Conservation (phyloP, 2,113 vertebrate genomes). For the Oncorhynchus kisutch region DNA sequence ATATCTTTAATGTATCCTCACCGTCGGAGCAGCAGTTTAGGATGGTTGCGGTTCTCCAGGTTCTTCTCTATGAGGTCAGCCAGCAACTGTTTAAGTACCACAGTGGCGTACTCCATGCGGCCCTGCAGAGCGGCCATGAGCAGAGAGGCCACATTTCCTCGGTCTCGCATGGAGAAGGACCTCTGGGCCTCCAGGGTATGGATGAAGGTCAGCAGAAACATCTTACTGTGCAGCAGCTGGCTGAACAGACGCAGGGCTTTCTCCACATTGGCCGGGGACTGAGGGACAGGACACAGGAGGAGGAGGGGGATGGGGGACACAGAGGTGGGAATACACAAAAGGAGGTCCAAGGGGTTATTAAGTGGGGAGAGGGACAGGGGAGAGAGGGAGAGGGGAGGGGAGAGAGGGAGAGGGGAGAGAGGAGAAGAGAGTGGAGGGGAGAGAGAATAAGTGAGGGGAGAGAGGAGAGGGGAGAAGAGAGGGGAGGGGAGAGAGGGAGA, state of each 20-base stretch:
- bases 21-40: conserved; percentile 86
- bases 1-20: conserved; percentile 30
- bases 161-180: conserved; percentile 89
- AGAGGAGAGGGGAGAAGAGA: too few relatives aligned
- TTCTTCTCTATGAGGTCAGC: conserved; percentile 91
- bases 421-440: too few relatives aligned
- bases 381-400: too few relatives aligned
- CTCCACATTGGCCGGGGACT: conserved; percentile 86
- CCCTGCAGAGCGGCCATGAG: conserved; percentile 89
- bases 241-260: conserved; percentile 87
- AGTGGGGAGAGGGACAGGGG: too few relatives aligned
- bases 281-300: conserved; percentile 9
- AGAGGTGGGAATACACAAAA: background rate
- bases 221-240: conserved; percentile 86
- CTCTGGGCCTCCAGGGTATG: conserved; percentile 87
- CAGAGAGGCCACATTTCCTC: conserved; percentile 88
- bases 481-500: too few relatives aligned
- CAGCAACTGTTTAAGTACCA: conserved; percentile 86
- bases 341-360: too few relatives aligned
- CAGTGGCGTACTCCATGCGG: conserved; percentile 85
- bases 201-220: conserved; percentile 88
- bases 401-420: too few relatives aligned
- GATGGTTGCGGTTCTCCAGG: conserved; percentile 88
- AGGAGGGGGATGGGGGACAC: background rate
- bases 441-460: too few relatives aligned